These are phyloP conservation scores for Drosophila planitibia DNA, from an alignment of 2,888 invertebrate genomes.

Conservation along the genomic window DNA sequence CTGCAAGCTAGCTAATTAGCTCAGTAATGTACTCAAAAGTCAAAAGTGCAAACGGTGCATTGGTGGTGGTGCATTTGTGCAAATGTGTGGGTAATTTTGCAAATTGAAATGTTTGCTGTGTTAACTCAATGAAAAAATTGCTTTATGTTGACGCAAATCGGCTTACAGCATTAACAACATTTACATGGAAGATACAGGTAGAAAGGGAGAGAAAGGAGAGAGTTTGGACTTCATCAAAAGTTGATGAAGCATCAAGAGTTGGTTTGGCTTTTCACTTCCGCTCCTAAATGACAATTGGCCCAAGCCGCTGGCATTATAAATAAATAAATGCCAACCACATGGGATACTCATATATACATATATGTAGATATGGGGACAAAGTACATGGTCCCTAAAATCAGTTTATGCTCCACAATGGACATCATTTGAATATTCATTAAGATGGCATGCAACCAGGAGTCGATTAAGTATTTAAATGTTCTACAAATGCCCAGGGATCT, in stretches of 20 bases:
- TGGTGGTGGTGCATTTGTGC: conserved; percentile 27
- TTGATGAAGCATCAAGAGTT: conserved; percentile 38
- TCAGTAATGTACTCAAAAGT: conserved; percentile 9
- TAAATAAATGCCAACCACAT: conserved; percentile 38
- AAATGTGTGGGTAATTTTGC: conserved; percentile 28
- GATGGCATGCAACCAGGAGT: conserved; percentile 65
- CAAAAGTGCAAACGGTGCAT: conserved; percentile 5
- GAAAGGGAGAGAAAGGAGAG: not conserved
- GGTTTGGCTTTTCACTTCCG: conserved; percentile 58
- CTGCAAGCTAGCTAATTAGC: conserved; percentile 10
- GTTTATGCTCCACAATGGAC: conserved; percentile 32
- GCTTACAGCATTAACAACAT: conserved; percentile 61
- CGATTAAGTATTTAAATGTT: conserved; percentile 71
- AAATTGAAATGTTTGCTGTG: conserved; percentile 41
- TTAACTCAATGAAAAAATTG: conserved; percentile 51
- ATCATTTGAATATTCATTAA: conserved; percentile 70
- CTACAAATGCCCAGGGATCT: conserved; percentile 51
- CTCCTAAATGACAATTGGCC: conserved; percentile 43
- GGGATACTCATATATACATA: conserved; percentile 8
- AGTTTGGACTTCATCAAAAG: conserved; percentile 6
- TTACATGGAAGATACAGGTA: conserved; percentile 1
- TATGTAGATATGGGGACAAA: conserved; percentile 3
- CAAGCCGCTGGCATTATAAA: conserved; percentile 56
- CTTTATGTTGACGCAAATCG: conserved; percentile 65
- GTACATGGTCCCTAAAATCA: conserved; percentile 17